Base-by-base conservation (phyloP, 2,888 invertebrate genomes). In the Argyra leucocephala region DNA sequence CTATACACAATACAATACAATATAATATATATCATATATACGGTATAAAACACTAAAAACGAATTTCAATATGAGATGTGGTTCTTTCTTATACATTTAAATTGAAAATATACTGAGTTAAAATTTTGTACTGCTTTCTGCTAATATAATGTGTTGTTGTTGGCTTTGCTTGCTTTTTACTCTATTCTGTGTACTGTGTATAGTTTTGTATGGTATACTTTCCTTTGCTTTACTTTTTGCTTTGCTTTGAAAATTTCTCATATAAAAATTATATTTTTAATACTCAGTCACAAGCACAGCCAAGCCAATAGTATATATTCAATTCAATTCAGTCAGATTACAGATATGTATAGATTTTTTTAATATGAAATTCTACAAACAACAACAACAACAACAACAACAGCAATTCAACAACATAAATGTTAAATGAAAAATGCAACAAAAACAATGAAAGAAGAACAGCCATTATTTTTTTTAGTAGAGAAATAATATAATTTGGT, bases 61-160 rank as follows among this genome's bases (percentile, higher is more conserved):
- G 48, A 48, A 48, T 48, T 48, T 48, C 48, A 48, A 48, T 48
- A 48, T 48, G 48, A 48, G 5, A 48, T 48, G 48, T 48, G 48
- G 9, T 12, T 6, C 9, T 31, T 31, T 31, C 1, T 48, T 48
- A 1, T 48, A 48, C 48, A 48, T 31, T 10, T 31, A n/a, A 37
- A 37, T 37, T 37, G 12, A 48, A 48, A 48, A 48, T 48, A 48
- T 48, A 48, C 48, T 48, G 18, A 48, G 48, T 15, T 37, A 6
- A 18, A 15, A 18, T 18, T 48, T 18, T 48, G n/a, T 48, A 18
- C 12, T 48, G 48, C 18, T 18, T 12, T 18, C 48, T 31, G 31
- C 12, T 31, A 10, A 31, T 31, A 10, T 31, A 10, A 10, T 7
- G 2, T 48, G 2, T 48, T 37, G 15, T 37, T 37, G 6, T 37